Evolutionary conservation across 2,113 vertebrate genomes (phyloP).

Genomic region (Pseudopodoces humilis): DNA sequence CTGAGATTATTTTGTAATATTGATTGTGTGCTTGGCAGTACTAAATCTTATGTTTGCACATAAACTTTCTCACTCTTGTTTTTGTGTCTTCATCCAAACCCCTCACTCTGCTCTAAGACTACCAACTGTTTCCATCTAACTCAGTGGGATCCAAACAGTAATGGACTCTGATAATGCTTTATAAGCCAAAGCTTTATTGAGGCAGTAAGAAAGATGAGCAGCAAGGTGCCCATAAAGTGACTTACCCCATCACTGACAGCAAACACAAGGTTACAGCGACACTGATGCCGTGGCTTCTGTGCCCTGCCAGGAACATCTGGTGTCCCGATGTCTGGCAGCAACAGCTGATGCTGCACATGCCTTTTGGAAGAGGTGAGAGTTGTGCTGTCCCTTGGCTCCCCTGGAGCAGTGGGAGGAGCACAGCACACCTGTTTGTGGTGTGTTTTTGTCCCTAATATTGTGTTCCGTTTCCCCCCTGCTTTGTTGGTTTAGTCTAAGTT

Average conservation of each 20-base stretch:
- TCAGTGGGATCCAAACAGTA: not conserved
- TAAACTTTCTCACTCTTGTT: not conserved
- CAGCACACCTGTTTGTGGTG: no score
- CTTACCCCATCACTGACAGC: not conserved
- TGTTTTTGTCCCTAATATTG: no score
- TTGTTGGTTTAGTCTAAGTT: no score
- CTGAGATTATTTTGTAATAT: not conserved
- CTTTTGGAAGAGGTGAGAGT: not conserved
- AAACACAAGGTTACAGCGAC: accelerated
- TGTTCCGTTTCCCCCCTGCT: no score
- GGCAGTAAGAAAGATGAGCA: not conserved
- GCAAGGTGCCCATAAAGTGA: accelerated
- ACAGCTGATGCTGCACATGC: accelerated
- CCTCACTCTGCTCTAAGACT: not conserved
- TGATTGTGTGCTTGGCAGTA: not conserved
- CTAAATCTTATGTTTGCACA: not conserved
- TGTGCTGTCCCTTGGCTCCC: not conserved
- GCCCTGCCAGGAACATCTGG: not conserved
- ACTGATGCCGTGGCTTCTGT: not conserved
- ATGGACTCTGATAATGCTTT: not conserved
- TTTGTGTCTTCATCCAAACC: not conserved
- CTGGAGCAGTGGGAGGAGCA: accelerated
- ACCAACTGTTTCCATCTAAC: not conserved
- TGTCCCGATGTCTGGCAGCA: not conserved
- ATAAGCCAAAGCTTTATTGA: not conserved